Evolutionary conservation across 2,797 vertebrate species (phyloP).

Genomic region (Australoheros facetus): DNA sequence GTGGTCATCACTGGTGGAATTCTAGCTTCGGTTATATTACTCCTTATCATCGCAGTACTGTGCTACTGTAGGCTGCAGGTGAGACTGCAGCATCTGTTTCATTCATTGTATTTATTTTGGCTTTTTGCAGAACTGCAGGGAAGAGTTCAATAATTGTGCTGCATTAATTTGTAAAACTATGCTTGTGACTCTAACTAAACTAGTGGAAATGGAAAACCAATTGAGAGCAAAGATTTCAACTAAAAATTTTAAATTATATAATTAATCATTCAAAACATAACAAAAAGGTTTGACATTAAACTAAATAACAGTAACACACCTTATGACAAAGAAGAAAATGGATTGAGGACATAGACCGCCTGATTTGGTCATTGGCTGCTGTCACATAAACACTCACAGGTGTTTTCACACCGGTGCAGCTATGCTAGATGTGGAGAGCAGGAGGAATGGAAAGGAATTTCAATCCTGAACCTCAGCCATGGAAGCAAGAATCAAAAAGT

Average conservation of each 20-base stretch:
- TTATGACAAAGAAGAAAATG: neutral
- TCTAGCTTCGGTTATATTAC: slow-evolving; percentile 97
- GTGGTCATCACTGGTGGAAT: slow-evolving; percentile 99
- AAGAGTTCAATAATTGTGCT: neutral
- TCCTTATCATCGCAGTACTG: slow-evolving; percentile 97
- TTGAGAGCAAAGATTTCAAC: neutral
- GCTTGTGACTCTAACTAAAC: neutral
- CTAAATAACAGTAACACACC: too few relatives aligned
- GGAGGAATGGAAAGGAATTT: neutral
- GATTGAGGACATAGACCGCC: neutral
- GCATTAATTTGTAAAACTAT: neutral
- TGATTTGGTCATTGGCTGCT: neutral
- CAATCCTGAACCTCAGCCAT: neutral
- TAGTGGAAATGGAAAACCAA: neutral
- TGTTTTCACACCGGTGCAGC: neutral
- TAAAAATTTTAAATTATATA: neutral
- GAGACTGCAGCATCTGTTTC: slow-evolving; percentile 39
- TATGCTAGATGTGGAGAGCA: neutral
- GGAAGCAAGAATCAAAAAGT: neutral
- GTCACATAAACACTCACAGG: neutral
- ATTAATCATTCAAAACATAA: neutral
- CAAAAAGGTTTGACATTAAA: too few relatives aligned
- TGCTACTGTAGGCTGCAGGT: slow-evolving; percentile 99
- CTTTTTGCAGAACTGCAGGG: neutral
- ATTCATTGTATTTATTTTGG: neutral